These are phyloP conservation scores for Homarus gammarus DNA, from an alignment of 2,888 invertebrate species.

Conservation along the genomic window DNA sequence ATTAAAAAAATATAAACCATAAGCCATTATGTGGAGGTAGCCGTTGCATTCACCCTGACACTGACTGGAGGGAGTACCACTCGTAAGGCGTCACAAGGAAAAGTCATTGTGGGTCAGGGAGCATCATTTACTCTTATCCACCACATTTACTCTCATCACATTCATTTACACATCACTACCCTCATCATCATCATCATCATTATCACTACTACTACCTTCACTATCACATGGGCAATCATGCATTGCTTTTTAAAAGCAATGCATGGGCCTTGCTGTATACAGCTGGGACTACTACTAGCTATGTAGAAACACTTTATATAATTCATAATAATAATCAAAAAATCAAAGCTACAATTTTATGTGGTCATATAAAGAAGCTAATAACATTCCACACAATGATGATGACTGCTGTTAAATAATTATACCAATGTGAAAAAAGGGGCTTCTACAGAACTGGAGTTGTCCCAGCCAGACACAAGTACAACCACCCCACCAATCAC, in stretches of 20 bases:
- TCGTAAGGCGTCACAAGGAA: constrained; percentile 70
- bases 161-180: constrained; percentile 19
- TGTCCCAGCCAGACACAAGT: constrained; percentile 43
- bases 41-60: constrained; percentile 28
- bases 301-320: neutral
- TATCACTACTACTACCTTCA: constrained; percentile 63
- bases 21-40: constrained; percentile 12
- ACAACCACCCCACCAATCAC: constrained; percentile 65
- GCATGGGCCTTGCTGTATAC: constrained; percentile 26
- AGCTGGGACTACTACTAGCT: constrained; percentile 30
- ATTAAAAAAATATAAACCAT: neutral
- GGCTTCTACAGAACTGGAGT: constrained; percentile 10
- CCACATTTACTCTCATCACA: constrained; percentile 68
- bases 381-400: neutral
- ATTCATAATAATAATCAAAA: neutral
- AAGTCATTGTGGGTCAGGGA: constrained; percentile 72
- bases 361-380: neutral
- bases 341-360: neutral
- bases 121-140: constrained; percentile 69
- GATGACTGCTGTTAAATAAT: neutral
- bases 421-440: neutral
- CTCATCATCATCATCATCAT: constrained; percentile 51
- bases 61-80: constrained; percentile 60
- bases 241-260: constrained; percentile 48
- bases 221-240: constrained; percentile 62